Conservation (phyloP, 1,140 invertebrate genomes). For the Vanessa atalanta region DNA sequence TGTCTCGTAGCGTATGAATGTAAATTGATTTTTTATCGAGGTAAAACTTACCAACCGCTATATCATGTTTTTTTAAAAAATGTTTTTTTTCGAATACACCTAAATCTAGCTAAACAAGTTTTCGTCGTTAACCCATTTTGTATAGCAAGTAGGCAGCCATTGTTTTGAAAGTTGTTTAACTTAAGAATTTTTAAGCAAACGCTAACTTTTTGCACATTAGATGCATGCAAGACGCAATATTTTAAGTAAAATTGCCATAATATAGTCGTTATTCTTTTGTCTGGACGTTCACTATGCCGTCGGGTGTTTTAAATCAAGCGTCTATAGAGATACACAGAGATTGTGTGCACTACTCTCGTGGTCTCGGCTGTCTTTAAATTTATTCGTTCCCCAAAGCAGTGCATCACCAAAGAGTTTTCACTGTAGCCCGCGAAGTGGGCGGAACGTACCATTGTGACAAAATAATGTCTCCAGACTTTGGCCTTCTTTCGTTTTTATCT, state of each 20-base stretch:
- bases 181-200: not conserved
- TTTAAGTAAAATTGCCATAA: slow-evolving; percentile 27
- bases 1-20: not conserved
- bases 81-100: not conserved
- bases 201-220: not conserved
- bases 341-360: slow-evolving; percentile 59
- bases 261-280: slow-evolving; percentile 24
- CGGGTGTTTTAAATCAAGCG: slow-evolving; percentile 55
- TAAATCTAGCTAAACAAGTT: not conserved
- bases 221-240: slow-evolving; percentile 11
- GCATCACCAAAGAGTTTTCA: slow-evolving; percentile 72
- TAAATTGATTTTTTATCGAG: not conserved
- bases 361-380: slow-evolving; percentile 65
- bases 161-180: too few species aligned
- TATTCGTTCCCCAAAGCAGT: slow-evolving; percentile 77
- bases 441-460: slow-evolving; percentile 77
- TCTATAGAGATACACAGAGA: slow-evolving; percentile 57
- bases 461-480: slow-evolving; percentile 76
- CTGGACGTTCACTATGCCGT: slow-evolving; percentile 51
- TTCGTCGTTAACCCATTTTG: not conserved
- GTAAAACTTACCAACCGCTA: too few species aligned
- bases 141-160: too few species aligned
- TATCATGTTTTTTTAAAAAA: not conserved
- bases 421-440: slow-evolving; percentile 67
- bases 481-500: slow-evolving; percentile 49